These are phyloP conservation scores for Drosophila mimetica DNA, from an alignment of 2,888 invertebrate genomes.

Conservation along the genomic window DNA sequence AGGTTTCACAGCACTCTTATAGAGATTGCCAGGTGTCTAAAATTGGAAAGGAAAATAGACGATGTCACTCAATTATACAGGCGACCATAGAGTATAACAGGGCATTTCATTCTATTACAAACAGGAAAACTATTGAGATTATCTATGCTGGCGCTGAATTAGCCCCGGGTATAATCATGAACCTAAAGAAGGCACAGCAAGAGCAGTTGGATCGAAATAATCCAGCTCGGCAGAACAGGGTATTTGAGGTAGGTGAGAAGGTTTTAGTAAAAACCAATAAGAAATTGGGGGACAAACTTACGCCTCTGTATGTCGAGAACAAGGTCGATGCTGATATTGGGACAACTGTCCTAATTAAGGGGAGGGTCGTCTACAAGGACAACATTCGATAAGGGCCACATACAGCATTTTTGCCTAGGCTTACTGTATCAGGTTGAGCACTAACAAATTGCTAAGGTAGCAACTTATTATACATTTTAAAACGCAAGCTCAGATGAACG, in stretches of 20 bases:
- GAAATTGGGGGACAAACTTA: neutral
- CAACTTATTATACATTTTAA: too few species aligned
- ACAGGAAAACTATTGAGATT: neutral
- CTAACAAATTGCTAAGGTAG: too few species aligned
- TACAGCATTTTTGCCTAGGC: too few species aligned
- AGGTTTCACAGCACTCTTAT: constrained; percentile 2
- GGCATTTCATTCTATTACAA: neutral
- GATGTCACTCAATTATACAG: neutral
- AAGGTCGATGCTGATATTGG: neutral
- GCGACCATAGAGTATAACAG: constrained; percentile 6
- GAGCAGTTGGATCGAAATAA: neutral
- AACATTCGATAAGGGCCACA: neutral
- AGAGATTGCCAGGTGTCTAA: constrained; percentile 3
- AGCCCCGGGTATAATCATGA: neutral
- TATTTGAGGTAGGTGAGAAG: neutral
- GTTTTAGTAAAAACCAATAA: neutral
- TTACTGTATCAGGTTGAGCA: neutral
- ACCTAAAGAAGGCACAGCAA: neutral
- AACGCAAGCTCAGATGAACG: neutral
- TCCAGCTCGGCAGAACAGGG: neutral
- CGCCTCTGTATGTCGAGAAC: neutral
- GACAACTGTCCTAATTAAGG: neutral
- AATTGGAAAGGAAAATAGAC: constrained; percentile 6
- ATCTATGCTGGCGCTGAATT: neutral
- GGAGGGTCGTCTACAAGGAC: too few species aligned